Percentiles rank a stretch among this genome's conserved stretches.
Evolutionary conservation across 2,888 invertebrate species (phyloP).

Genomic region (Heteromurus nitidus): DNA sequence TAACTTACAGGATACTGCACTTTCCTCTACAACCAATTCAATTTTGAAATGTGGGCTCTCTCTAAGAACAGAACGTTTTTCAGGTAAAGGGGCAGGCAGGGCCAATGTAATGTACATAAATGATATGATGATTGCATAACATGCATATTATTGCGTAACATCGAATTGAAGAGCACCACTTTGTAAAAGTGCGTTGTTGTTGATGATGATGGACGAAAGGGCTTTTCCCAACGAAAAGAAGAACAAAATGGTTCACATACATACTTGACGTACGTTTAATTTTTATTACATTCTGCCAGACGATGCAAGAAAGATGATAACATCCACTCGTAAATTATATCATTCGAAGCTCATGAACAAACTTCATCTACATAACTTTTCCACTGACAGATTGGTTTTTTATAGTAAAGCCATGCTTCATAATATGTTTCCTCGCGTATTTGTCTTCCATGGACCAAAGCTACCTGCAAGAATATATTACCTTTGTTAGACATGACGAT

Average conservation of each 20-base stretch:
- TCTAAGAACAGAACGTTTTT: too few species aligned
- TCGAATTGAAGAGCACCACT: not conserved
- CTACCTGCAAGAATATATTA: too few species aligned
- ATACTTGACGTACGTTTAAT: slow-evolving; percentile 29
- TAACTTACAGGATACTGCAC: too few species aligned
- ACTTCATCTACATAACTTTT: slow-evolving; percentile 48
- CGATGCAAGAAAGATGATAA: slow-evolving; percentile 47
- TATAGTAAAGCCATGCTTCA: too few species aligned
- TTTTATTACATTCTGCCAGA: slow-evolving; percentile 31
- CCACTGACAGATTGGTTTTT: slow-evolving; percentile 53
- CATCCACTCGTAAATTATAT: slow-evolving; percentile 54
- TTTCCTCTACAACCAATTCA: too few species aligned
- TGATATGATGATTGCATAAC: not conserved
- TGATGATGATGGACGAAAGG: too few species aligned
- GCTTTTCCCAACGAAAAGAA: slow-evolving; percentile 19
- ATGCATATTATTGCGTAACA: slow-evolving; percentile 24
- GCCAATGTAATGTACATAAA: not conserved
- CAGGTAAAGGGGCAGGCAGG: too few species aligned
- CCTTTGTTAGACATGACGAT: too few species aligned
- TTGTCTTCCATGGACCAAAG: too few species aligned
- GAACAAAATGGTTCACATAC: slow-evolving; percentile 38
- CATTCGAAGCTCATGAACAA: slow-evolving; percentile 46
- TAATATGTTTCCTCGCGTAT: too few species aligned
- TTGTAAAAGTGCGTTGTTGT: slow-evolving; percentile 8
- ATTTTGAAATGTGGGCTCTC: too few species aligned